phyloP scores from a whole-genome alignment of 2,888 invertebrate species.

The Cryptus viduatorius region DNA sequence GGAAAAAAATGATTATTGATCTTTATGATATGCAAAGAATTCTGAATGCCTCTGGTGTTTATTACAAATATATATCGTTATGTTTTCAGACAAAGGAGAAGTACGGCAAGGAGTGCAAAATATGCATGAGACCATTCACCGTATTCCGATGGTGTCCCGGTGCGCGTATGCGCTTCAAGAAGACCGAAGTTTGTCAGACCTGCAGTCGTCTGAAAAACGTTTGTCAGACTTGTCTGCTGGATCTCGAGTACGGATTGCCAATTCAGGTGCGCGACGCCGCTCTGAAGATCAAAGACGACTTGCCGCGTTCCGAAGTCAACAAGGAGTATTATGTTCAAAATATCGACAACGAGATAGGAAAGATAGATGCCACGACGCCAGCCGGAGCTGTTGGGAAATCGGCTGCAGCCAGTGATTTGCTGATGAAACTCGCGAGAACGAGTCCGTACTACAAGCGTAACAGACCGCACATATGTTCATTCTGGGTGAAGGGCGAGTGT shows the following conservation, averaged over 20 bases:
- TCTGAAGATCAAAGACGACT: conserved; percentile 94
- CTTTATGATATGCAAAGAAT: too few relatives aligned
- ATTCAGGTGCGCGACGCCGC: conserved; percentile 97
- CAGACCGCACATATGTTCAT: conserved; percentile 97
- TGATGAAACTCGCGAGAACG: conserved; percentile 95
- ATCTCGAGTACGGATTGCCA: conserved; percentile 95
- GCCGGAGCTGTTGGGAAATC: conserved; percentile 89
- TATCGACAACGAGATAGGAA: conserved; percentile 91
- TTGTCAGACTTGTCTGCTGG: conserved; percentile 97
- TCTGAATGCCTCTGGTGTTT: too few relatives aligned
- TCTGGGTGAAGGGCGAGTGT: conserved; percentile 99
- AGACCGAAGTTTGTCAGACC: conserved; percentile 98
- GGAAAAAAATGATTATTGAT: too few relatives aligned
- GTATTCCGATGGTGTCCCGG: conserved; percentile 99
- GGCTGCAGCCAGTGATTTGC: conserved; percentile 92
- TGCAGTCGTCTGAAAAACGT: conserved; percentile 98
- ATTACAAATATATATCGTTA: too few relatives aligned
- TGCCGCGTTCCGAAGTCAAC: conserved; percentile 97
- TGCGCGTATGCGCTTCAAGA: conserved; percentile 97
- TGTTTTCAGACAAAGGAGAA: conserved; percentile 94
- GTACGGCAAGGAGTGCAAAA: conserved; percentile 98
- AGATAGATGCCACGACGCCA: conserved; percentile 84
- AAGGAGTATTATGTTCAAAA: conserved; percentile 98
- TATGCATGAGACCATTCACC: conserved; percentile 97
- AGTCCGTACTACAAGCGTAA: conserved; percentile 98